Evolutionary conservation across 2,797 vertebrate species (phyloP).

Genomic region (Pangasius sanitwongsei): DNA sequence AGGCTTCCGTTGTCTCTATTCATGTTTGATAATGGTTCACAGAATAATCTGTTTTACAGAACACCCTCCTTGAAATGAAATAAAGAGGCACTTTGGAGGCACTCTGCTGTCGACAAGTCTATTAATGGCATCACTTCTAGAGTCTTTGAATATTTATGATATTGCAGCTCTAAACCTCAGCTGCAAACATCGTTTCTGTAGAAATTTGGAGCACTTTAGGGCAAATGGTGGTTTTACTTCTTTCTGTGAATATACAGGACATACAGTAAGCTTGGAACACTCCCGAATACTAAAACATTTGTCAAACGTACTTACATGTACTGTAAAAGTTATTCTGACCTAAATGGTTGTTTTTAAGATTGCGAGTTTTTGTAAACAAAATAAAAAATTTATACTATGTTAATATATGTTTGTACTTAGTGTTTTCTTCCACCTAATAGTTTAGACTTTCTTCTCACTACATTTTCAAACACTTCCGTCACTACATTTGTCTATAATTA

Average conservation of each 20-base stretch:
- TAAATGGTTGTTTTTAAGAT: neutral
- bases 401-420: too few relatives aligned
- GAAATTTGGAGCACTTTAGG: neutral
- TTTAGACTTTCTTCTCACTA: too few relatives aligned
- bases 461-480: too few relatives aligned
- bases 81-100: neutral
- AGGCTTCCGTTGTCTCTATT: neutral
- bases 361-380: neutral
- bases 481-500: neutral
- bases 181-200: neutral
- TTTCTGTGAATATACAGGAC: neutral
- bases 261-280: neutral
- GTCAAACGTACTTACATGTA: neutral
- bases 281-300: neutral
- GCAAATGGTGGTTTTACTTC: neutral
- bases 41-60: neutral
- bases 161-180: neutral
- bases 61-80: neutral
- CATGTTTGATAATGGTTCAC: neutral
- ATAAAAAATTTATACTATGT: neutral
- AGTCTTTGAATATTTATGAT: neutral
- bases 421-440: neutral
- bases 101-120: neutral
- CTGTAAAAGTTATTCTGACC: neutral
- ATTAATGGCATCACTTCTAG: neutral